Evolutionary conservation across 2,113 vertebrate genomes (phyloP).

Genomic region (Lontra canadensis): DNA sequence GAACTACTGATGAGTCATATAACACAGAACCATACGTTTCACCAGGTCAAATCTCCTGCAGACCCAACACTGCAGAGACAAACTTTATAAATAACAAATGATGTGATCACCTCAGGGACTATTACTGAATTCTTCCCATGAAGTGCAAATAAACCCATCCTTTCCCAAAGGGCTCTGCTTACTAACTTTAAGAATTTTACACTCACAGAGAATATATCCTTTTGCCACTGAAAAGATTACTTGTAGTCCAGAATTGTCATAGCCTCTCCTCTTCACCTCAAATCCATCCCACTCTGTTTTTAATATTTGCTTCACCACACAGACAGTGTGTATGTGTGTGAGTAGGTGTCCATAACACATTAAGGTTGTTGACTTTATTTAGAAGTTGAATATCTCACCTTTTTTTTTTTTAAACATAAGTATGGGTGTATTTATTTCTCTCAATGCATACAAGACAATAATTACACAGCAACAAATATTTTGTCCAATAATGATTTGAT

Average conservation of each 20-base stretch:
- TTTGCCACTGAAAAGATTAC: not conserved
- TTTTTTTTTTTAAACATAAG: too few relatives aligned
- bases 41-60: not conserved
- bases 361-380: not conserved
- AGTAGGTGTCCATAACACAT: not conserved
- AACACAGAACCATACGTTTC: not conserved
- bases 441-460: slow-evolving; percentile 81
- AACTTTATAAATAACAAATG: not conserved
- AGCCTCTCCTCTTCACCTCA: not conserved
- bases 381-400: not conserved
- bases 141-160: not conserved
- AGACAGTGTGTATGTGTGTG: not conserved
- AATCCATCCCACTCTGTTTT: not conserved
- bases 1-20: slow-evolving; percentile 14
- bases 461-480: slow-evolving; percentile 85
- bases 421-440: slow-evolving; percentile 77
- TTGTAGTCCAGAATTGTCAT: not conserved
- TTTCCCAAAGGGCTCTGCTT: not conserved
- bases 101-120: not conserved
- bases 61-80: not conserved
- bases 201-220: not conserved
- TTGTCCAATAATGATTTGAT: slow-evolving; percentile 79
- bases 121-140: not conserved
- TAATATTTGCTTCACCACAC: not conserved
- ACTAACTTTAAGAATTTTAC: not conserved